Base-by-base conservation (phyloP, 2,888 invertebrate genomes). In the Heliconius ethilla region DNA sequence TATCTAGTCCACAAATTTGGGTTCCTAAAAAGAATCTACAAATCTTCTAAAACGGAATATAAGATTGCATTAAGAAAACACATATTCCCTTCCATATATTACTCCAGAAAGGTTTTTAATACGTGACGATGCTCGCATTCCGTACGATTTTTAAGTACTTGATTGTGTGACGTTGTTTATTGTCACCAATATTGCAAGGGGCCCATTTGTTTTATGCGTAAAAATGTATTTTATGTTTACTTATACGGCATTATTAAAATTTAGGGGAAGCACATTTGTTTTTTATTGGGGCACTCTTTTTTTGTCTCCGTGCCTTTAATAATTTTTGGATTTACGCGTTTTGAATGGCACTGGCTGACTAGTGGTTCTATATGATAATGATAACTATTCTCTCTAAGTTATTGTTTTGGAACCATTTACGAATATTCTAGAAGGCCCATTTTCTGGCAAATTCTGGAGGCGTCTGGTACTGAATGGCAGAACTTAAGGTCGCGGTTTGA, bases 131-230 rank as follows among this genome's bases (percentile, higher is more conserved):
- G 86, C 87, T 80, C 86, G 84, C 89, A 91, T 92, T 92, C 92
- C 90, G 72, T 81, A 73, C 82, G 88, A 87, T 91, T 91, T 90
- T 89, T 92, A 91, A 91, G 91, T 91, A 90, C 89, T 90, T 91
- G 92, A 93, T 93, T 92, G 92, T 89, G 82, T 87, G 86, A 82
- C 85, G 91, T 92, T 92, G 92, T 92, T 92, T 92, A 93, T 92
- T 89, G 91, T 90, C 90, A 89, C 89, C 88, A 87, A 91, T 91
- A 91, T 91, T 89, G 87, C 85, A 84, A 81, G 83, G 82, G 82
- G 78, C 73, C 79, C 79, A 80, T 80, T 73, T 59, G 65, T 77
- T 77, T 77, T 74, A 69, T 69, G 13, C 67, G 22, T 77, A 67
- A 70, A 77, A 62, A 69, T 77, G 63, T 77, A 72, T 74, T 74